Evolutionary conservation across 2,888 invertebrate genomes (phyloP), one percentile per base, ranked within the genome.

Genomic region (Adelphocoris suturalis): DNA sequence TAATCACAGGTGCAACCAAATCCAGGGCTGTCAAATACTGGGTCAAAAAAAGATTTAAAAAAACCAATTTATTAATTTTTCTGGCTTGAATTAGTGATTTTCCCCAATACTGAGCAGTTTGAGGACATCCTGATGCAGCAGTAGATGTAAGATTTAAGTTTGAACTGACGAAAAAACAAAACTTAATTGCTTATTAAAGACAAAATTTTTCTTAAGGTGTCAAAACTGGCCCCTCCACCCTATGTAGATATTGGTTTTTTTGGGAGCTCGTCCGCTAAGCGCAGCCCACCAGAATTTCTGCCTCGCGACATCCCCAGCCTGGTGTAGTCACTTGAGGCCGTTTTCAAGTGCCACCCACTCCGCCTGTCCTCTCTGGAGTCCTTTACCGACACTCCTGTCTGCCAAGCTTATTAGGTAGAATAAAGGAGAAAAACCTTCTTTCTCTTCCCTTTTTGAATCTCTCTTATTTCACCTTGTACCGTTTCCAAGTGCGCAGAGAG

Each of bases 381-480:
- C 68, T 68, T 68, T 68, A 68, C 68, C 27, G 68, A 4, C 68
- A 68, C 68, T 68, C 23, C 68, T 68, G 68, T 68, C 68, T 27
- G 19, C 68, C 68, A 68, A 68, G 68, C 68, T 68, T 68, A 68
- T 68, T 68, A 68, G 27, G 11, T 9, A 1, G 61, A 61, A 61
- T n/a, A 61, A 61, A 19, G 61, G 61, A 68, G 23, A 68, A 68
- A 68, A 68, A 12, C 23, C 68, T 68, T 23, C 5, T 68, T 68
- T 13, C 61, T 61, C 23, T 68, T 12, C 57, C n/a, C n/a, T 68
- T 68, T 68, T 68, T 68, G 12, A 57, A 57, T n/a, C 23, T 68
- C 12, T 68, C 27, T 27, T 19, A 5, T 68, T 68, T 68, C 68
- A 68, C 68, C 68, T 52, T 19, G 68, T 23, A 19, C 68, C 19